Conservation (phyloP, 1,140 invertebrate genomes). For the Rhagoletis pomonella region DNA sequence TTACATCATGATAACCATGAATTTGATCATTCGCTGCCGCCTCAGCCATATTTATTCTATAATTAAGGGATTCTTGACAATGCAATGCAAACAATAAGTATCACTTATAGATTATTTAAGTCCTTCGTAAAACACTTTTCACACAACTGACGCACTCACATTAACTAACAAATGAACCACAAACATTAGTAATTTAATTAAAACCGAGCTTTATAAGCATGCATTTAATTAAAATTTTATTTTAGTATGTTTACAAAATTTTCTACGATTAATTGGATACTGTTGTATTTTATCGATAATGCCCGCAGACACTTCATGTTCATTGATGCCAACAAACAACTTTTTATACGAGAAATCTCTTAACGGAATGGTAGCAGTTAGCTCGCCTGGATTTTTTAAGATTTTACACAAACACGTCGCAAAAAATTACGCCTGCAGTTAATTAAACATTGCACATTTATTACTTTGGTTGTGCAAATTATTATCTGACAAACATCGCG, state of each 20-base stretch:
- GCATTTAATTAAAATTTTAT: not conserved
- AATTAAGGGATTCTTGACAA: constrained; percentile 17
- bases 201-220: not conserved
- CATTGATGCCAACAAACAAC: not conserved
- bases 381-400: not conserved
- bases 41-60: constrained; percentile 55
- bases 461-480: constrained; percentile 49
- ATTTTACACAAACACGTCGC: constrained; percentile 33
- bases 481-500: constrained; percentile 45
- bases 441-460: constrained; percentile 49
- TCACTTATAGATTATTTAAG: constrained; percentile 48
- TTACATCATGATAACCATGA: constrained; percentile 58
- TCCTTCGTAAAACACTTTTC: constrained; percentile 15
- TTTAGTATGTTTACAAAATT: not conserved
- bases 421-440: constrained; percentile 29
- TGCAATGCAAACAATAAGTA: constrained; percentile 7
- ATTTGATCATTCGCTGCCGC: constrained; percentile 56
- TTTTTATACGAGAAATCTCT: not conserved
- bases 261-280: constrained; percentile 15
- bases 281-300: not conserved
- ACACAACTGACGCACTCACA: not conserved
- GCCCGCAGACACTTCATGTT: constrained; percentile 8
- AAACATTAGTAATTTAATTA: constrained; percentile 46
- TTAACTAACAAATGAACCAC: constrained; percentile 31
- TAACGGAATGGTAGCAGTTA: not conserved